These are phyloP conservation scores for Eristalis pertinax DNA, from an alignment of 2,888 invertebrate species.

Conservation along the genomic window DNA sequence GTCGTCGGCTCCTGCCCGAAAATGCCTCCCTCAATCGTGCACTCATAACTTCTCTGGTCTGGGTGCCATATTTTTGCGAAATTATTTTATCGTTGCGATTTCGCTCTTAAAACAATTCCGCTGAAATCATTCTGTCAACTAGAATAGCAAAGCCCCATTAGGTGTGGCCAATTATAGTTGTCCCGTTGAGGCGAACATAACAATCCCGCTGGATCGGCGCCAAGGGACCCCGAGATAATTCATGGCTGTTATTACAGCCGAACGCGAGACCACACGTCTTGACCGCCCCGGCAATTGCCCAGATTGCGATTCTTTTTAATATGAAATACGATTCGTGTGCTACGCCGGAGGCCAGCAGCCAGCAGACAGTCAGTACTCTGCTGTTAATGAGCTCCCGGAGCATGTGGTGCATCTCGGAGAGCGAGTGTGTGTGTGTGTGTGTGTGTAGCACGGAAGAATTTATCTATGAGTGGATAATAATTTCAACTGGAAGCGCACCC, in stretches of 20 bases:
- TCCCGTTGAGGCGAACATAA: conserved; percentile 41
- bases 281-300: neutral
- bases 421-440: neutral
- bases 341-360: conserved; percentile 30
- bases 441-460: conserved; percentile 34
- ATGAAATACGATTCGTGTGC: conserved; percentile 37
- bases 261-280: conserved; percentile 9
- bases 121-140: conserved; percentile 64
- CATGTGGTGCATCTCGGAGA: neutral
- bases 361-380: conserved; percentile 32
- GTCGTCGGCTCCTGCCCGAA: conserved; percentile 21
- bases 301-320: conserved; percentile 32
- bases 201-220: conserved; percentile 60
- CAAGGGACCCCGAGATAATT: conserved; percentile 59
- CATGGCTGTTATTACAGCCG: conserved; percentile 41
- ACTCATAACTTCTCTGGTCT: conserved; percentile 25
- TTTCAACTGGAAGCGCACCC: conserved; percentile 47
- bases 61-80: conserved; percentile 34
- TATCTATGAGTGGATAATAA: conserved; percentile 64
- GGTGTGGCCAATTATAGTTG: conserved; percentile 62
- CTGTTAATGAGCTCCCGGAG: conserved; percentile 39
- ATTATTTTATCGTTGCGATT: conserved; percentile 39
- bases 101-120: conserved; percentile 60
- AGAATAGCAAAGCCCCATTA: conserved; percentile 58
- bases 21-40: conserved; percentile 18